Evolutionary conservation across 35 echinoderm and acorn worm genomes (phyloP).

Genomic region (Strongylocentrotus purpuratus): DNA sequence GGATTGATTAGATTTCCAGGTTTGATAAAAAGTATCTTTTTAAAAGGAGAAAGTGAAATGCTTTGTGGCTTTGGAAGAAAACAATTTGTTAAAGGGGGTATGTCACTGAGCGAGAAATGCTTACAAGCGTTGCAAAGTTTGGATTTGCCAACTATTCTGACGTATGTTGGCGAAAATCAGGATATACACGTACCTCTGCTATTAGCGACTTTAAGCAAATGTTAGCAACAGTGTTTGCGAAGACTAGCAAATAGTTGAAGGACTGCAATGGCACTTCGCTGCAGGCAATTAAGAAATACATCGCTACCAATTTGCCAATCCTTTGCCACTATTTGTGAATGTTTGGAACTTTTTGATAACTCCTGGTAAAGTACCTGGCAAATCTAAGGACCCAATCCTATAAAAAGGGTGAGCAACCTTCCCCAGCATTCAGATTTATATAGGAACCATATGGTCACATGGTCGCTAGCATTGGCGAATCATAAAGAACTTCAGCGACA

Average conservation of each 20-base stretch:
- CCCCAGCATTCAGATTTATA: background rate
- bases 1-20: too few species aligned
- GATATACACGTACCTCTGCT: background rate
- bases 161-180: background rate
- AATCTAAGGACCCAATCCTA: background rate
- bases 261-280: too few species aligned
- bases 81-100: background rate
- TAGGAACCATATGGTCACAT: too few species aligned
- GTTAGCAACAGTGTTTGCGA: slow-evolving; percentile 6
- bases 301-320: slow-evolving; percentile 4
- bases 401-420: background rate
- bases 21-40: too few species aligned
- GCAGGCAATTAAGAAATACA: too few species aligned
- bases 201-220: background rate
- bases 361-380: background rate
- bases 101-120: background rate
- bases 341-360: background rate
- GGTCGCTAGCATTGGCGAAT: too few species aligned
- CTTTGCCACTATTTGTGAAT: slow-evolving; percentile 13
- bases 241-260: too few species aligned
- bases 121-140: background rate
- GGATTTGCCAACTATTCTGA: background rate
- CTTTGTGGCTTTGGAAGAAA: too few species aligned
- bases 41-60: too few species aligned
- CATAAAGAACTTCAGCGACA: too few species aligned